phyloP scores from a whole-genome alignment of 2,113 vertebrate species.

The Chloebia gouldiae region DNA sequence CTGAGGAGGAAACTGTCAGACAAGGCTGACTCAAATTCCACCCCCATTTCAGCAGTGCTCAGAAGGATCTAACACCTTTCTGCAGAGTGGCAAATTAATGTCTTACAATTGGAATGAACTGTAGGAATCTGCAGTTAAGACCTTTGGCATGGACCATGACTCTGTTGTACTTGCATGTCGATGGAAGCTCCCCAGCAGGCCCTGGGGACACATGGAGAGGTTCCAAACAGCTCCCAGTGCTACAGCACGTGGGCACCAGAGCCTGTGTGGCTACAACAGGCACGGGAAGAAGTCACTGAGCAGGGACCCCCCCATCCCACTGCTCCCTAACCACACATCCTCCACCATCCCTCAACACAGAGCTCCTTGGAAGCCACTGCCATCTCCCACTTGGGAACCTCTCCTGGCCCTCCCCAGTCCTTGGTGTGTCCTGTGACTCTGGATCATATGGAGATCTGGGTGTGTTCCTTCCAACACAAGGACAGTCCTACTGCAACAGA shows the following conservation, averaged over 20 bases:
- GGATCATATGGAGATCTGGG: background rate
- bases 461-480: background rate
- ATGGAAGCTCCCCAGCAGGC: background rate
- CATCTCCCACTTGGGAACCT: background rate
- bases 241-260: rapidly evolving
- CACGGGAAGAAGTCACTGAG: background rate
- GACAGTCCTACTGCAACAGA: background rate
- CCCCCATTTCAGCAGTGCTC: background rate
- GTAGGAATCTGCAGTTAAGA: background rate
- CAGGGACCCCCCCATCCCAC: background rate
- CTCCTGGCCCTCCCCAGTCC: background rate
- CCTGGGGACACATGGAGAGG: background rate
- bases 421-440: background rate
- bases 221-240: background rate
- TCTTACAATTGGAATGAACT: background rate
- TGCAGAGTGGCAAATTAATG: background rate
- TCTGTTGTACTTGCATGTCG: background rate
- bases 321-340: background rate
- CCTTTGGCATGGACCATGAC: rapidly evolving
- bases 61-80: conserved; percentile 27
- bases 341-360: background rate
- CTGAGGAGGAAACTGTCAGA: background rate
- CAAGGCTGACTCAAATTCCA: background rate
- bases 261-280: background rate
- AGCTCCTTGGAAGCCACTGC: background rate